Percentiles rank a stretch among this genome's conserved stretches.
These are phyloP conservation scores for Antitype chi DNA, from an alignment of 2,888 invertebrate genomes.

Conservation along the genomic window DNA sequence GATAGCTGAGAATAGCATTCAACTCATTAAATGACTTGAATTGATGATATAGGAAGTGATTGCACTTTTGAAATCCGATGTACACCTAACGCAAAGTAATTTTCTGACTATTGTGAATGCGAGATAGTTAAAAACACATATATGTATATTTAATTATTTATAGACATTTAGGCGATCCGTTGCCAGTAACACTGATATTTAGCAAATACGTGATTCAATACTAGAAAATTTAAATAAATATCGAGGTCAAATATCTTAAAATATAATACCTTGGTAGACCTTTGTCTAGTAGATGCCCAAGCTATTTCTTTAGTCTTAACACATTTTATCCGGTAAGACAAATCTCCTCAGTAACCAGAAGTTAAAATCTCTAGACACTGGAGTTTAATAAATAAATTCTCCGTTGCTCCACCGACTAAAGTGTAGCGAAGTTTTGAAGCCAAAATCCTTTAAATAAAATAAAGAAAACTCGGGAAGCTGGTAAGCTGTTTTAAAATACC, in stretches of 20 bases:
- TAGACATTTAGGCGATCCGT: neutral
- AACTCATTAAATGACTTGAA: neutral
- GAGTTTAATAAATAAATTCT: constrained; percentile 47
- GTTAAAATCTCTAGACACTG: constrained; percentile 24
- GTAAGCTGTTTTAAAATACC: constrained; percentile 6
- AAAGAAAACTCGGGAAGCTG: neutral
- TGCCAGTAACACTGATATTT: neutral
- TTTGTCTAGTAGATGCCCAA: neutral
- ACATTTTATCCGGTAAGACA: neutral
- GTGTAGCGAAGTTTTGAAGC: constrained; percentile 1
- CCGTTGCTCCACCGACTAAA: constrained; percentile 6
- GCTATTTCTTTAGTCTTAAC: neutral
- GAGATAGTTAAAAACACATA: neutral
- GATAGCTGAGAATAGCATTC: constrained; percentile 14
- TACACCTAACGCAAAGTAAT: neutral
- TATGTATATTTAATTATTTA: too few relatives aligned
- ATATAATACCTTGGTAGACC: neutral
- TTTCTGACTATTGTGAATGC: neutral
- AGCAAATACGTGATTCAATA: neutral
- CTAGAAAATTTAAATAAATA: neutral
- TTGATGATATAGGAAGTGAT: neutral
- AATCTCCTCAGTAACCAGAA: neutral
- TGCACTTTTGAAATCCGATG: neutral
- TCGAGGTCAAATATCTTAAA: neutral
- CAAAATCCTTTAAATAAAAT: constrained; percentile 6